Evolutionary conservation across 2,797 vertebrate species (phyloP).

Genomic region (Neosalanx taihuensis): DNA sequence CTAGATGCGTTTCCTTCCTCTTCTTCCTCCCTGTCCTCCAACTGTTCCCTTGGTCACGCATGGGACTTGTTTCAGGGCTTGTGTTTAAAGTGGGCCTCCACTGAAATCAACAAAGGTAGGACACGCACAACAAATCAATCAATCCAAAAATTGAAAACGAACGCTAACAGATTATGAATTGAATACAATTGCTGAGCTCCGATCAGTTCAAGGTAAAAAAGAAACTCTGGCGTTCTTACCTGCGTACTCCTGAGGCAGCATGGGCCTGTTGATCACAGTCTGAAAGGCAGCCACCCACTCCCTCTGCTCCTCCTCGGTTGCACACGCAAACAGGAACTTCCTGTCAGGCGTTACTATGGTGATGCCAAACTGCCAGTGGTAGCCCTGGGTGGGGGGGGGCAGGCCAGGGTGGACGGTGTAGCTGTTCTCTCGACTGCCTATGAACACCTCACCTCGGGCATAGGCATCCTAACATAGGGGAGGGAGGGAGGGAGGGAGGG

Average conservation of each 20-base stretch:
- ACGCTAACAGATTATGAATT: not conserved
- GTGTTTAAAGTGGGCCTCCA: conserved; percentile 96
- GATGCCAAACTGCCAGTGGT: conserved; percentile 89
- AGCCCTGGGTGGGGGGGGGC: conserved; percentile 78
- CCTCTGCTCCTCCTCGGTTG: conserved; percentile 81
- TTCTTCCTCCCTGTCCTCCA: conserved; percentile 7
- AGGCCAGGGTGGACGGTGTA: conserved; percentile 85
- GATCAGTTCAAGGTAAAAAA: no score
- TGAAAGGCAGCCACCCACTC: conserved; percentile 87
- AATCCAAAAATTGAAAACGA: not conserved
- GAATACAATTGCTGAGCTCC: not conserved
- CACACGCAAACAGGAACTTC: conserved; percentile 89
- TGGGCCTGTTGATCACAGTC: conserved; percentile 82
- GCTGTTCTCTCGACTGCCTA: conserved; percentile 88
- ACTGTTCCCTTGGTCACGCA: not conserved
- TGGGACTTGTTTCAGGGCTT: conserved; percentile 76
- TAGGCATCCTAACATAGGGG: conserved; percentile 82
- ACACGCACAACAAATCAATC: not conserved
- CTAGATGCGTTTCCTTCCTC: not conserved
- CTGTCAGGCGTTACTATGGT: conserved; percentile 91
- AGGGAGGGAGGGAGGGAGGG: not conserved
- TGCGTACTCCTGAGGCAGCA: conserved; percentile 95
- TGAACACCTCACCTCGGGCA: conserved; percentile 93
- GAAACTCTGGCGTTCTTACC: conserved; percentile 63
- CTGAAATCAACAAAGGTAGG: conserved; percentile 62